Evolutionary conservation across 2,113 vertebrate species (phyloP).

Genomic region (Rhinogobius similis): DNA sequence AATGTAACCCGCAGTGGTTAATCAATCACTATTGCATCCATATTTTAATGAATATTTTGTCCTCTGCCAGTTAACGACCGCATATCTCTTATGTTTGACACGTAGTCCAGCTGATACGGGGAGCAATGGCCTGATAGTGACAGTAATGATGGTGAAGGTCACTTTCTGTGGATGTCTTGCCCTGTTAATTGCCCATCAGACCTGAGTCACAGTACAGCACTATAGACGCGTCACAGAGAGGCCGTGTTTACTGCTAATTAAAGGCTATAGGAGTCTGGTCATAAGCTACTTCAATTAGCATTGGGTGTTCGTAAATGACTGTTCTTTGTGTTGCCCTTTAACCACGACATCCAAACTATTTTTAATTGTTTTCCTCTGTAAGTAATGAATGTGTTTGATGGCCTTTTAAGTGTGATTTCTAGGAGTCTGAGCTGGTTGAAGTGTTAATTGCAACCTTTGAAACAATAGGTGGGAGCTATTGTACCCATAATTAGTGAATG

Average conservation of each 20-base stretch:
- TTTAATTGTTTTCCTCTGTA: neutral
- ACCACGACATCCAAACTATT: too few species aligned
- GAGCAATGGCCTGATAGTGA: neutral
- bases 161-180: neutral
- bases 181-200: constrained; percentile 20
- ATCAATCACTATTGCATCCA: neutral
- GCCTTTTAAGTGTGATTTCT: neutral
- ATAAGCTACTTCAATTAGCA: neutral
- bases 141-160: constrained; percentile 22
- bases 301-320: neutral
- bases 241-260: neutral
- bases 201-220: neutral
- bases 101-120: neutral
- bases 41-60: neutral
- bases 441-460: too few species aligned
- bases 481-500: too few species aligned
- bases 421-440: too few species aligned
- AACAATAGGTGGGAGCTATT: too few species aligned
- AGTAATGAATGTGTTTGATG: neutral
- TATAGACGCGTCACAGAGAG: neutral
- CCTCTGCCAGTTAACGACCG: constrained; percentile 1
- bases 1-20: too few species aligned
- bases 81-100: constrained; percentile 14
- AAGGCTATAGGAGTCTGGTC: neutral
- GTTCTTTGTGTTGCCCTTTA: too few species aligned